Conservation (phyloP, 1,140 invertebrate genomes). For the Megathymus violae region DNA sequence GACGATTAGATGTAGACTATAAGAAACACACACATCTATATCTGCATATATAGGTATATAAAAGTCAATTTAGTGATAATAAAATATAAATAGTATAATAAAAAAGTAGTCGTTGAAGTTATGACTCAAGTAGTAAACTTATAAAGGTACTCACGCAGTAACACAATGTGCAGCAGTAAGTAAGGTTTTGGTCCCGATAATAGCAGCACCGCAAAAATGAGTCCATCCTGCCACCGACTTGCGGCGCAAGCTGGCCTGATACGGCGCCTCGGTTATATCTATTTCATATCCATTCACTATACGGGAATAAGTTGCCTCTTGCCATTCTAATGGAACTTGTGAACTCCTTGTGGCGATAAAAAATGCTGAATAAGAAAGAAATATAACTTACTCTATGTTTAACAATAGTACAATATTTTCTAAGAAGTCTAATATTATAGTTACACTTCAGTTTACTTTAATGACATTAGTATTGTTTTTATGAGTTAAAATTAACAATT, state of each 20-base stretch:
- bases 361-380: conserved; percentile 5
- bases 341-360: conserved; percentile 7
- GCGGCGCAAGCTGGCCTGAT: conserved; percentile 63
- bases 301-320: conserved; percentile 31
- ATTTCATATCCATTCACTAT: conserved; percentile 70
- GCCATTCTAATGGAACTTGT: not conserved
- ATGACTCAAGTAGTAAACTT: not conserved
- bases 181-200: conserved; percentile 55
- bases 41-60: too few relatives aligned
- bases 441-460: not conserved
- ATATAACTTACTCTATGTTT: too few relatives aligned
- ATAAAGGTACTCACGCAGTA: conserved; percentile 48
- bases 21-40: too few relatives aligned
- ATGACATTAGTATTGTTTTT: too few relatives aligned
- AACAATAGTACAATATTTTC: too few relatives aligned
- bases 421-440: too few relatives aligned
- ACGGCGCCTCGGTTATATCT: conserved; percentile 67
- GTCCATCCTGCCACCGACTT: conserved; percentile 53
- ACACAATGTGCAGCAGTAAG: conserved; percentile 74
- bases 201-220: conserved; percentile 67
- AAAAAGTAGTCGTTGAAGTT: too few relatives aligned
- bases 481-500: too few relatives aligned
- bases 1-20: too few relatives aligned
- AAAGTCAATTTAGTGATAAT: too few relatives aligned
- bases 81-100: too few relatives aligned